Conservation (phyloP, 2,113 vertebrate genomes). For the Chloebia gouldiae region DNA sequence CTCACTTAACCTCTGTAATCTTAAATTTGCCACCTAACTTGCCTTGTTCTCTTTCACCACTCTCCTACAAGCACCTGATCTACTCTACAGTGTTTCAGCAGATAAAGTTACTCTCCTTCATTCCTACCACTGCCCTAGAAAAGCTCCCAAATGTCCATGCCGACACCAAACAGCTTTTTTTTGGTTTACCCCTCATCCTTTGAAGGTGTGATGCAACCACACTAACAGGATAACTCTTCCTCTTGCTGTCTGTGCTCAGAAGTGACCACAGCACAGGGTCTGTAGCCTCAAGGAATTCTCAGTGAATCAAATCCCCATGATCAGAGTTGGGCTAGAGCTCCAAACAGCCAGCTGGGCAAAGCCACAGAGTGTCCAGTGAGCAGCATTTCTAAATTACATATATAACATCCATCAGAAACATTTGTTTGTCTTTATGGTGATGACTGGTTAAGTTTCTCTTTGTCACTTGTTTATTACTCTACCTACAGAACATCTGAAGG, state of each 20-base stretch:
- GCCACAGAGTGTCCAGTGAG: neutral
- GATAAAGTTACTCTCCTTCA: neutral
- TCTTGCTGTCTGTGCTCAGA: neutral
- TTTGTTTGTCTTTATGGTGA: neutral
- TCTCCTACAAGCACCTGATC: neutral
- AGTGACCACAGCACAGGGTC: neutral
- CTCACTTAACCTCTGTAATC: neutral
- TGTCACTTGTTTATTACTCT: neutral
- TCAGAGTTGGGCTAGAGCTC: neutral
- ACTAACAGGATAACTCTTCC: neutral
- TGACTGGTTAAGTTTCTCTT: neutral
- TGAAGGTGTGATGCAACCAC: neutral
- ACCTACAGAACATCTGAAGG: neutral
- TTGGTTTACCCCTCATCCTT: neutral
- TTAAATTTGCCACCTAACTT: neutral
- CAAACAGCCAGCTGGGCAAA: neutral
- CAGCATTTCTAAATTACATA: neutral
- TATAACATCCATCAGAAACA: neutral
- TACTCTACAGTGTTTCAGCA: neutral
- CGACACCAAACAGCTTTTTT: neutral
- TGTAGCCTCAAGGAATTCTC: neutral
- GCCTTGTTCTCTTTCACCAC: neutral
- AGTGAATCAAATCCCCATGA: neutral
- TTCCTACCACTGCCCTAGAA: neutral
- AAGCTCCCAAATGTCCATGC: neutral